phyloP scores from a whole-genome alignment of 2,888 invertebrate species.

The Lymantria dispar region DNA sequence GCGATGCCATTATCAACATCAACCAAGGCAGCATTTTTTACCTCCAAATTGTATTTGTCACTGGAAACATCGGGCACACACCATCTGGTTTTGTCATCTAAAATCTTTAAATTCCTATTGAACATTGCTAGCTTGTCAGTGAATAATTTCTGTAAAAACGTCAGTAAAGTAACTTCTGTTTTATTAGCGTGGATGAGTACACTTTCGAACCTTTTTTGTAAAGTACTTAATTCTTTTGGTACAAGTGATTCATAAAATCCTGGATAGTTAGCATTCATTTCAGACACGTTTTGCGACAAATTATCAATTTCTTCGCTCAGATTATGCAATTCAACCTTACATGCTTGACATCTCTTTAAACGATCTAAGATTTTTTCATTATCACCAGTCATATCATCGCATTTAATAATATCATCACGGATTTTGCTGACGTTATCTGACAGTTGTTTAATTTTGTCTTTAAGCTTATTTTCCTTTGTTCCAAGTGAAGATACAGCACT shows the following conservation, averaged over 20 bases:
- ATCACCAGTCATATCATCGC: constrained; percentile 94
- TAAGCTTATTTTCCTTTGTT: constrained; percentile 87
- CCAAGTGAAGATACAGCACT: constrained; percentile 87
- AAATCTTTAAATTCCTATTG: constrained; percentile 89
- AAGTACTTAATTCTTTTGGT: constrained; percentile 90
- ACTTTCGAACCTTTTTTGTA: constrained; percentile 92
- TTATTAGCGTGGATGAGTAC: constrained; percentile 90
- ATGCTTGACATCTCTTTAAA: constrained; percentile 87
- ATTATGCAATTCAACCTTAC: constrained; percentile 87
- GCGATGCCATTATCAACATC: constrained; percentile 88
- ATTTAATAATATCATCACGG: constrained; percentile 92
- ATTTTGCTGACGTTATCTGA: constrained; percentile 87
- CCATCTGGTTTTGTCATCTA: constrained; percentile 95
- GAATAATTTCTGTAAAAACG: constrained; percentile 93
- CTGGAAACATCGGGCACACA: constrained; percentile 94
- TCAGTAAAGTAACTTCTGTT: constrained; percentile 89
- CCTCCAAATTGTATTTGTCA: constrained; percentile 95
- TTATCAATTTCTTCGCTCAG: constrained; percentile 86
- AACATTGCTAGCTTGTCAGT: constrained; percentile 92
- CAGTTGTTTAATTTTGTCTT: constrained; percentile 86
- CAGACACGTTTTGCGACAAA: constrained; percentile 86
- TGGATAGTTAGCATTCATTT: constrained; percentile 88
- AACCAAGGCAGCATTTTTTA: constrained; percentile 90
- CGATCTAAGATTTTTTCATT: constrained; percentile 92
- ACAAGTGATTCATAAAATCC: constrained; percentile 89